Conservation (phyloP, 2,888 invertebrate species). For the Eugnorisma glareosa region DNA sequence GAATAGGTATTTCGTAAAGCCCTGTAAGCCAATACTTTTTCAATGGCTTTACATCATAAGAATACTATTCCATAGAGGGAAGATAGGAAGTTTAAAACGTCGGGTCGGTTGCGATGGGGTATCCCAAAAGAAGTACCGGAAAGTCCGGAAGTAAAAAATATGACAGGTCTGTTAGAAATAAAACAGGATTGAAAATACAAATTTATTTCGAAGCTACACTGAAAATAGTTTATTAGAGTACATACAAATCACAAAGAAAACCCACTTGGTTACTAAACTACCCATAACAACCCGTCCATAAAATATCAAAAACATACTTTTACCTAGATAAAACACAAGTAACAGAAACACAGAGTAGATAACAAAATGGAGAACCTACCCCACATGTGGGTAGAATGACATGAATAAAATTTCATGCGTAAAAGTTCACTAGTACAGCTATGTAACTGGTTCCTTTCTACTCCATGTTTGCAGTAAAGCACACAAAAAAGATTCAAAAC, state of each 20-base stretch:
- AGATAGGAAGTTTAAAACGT: background rate
- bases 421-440: constrained; percentile 24
- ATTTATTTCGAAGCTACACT: constrained; percentile 66
- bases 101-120: background rate
- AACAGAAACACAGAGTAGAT: constrained; percentile 30
- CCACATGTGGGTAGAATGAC: background rate
- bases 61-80: background rate
- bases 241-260: constrained; percentile 55
- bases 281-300: constrained; percentile 48
- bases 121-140: background rate
- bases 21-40: background rate
- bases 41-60: background rate
- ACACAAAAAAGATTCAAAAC: constrained; percentile 21
- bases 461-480: background rate
- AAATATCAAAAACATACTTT: constrained; percentile 43
- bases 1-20: background rate
- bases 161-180: background rate
- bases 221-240: constrained; percentile 53
- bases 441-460: background rate
- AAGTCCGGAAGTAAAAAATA: background rate
- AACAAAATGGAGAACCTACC: constrained; percentile 4
- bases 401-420: background rate
- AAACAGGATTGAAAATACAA: constrained; percentile 54
- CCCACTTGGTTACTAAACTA: constrained; percentile 50
- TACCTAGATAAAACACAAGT: constrained; percentile 24